phyloP scores from a whole-genome alignment of 2,113 vertebrate species.

The Tursiops truncatus region DNA sequence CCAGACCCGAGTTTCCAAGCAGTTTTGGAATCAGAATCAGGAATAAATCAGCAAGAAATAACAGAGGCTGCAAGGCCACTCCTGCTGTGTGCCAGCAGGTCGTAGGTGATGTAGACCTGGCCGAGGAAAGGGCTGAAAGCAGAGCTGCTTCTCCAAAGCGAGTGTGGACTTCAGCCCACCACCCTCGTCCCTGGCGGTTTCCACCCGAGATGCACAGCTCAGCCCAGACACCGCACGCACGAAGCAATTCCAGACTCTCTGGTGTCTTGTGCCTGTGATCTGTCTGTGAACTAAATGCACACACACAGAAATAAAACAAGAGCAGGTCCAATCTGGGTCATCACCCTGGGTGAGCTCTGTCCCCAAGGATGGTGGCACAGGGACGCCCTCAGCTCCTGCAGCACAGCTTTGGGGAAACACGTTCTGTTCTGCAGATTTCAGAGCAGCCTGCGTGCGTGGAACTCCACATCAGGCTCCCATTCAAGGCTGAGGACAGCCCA shows the following conservation, averaged over 20 bases:
- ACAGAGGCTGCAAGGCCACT: accelerated
- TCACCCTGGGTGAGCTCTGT: accelerated
- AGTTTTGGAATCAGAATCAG: accelerated
- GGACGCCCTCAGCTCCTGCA: accelerated
- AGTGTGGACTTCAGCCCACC: background rate
- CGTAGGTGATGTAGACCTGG: accelerated
- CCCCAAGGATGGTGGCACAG: accelerated
- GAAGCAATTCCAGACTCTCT: too few relatives aligned
- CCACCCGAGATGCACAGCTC: accelerated
- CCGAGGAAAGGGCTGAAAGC: accelerated
- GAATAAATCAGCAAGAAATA: accelerated
- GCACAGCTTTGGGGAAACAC: background rate
- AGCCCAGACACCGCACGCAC: accelerated
- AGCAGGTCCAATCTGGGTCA: accelerated
- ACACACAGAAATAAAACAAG: background rate
- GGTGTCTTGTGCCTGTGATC: accelerated
- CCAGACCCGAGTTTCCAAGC: accelerated
- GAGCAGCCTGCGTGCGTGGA: accelerated
- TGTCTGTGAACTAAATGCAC: accelerated
- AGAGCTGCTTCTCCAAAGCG: accelerated
- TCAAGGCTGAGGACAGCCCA: background rate
- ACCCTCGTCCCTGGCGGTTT: accelerated
- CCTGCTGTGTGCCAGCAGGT: accelerated
- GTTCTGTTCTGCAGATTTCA: background rate
- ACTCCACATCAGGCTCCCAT: accelerated